Conservation (phyloP, 1,140 invertebrate species). For the Euwallacea similis region DNA sequence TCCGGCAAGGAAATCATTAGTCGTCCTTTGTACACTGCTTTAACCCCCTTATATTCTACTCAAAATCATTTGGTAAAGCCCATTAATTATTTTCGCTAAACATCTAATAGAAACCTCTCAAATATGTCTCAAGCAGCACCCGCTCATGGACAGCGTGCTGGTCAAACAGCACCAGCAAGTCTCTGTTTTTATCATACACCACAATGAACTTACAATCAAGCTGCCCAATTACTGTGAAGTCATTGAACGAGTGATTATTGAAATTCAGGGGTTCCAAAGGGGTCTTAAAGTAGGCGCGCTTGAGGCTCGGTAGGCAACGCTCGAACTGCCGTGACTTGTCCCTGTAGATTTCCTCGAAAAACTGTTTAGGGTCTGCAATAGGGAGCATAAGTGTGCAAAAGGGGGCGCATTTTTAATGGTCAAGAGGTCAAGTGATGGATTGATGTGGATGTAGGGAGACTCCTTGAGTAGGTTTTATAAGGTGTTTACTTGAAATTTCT, state of each 20-base stretch:
- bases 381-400: no score
- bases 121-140: constrained; percentile 64
- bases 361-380: constrained; percentile 47
- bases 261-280: constrained; percentile 38
- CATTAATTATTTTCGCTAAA: not conserved
- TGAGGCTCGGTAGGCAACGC: constrained; percentile 37
- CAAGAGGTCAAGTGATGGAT: not conserved
- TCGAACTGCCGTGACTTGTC: constrained; percentile 45
- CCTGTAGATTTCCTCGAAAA: constrained; percentile 48
- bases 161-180: constrained; percentile 67
- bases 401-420: constrained; percentile 1
- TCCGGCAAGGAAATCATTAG: constrained; percentile 40
- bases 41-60: constrained; percentile 57
- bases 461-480: no score
- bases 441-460: no score
- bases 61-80: constrained; percentile 52
- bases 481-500: no score
- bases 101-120: constrained; percentile 47
- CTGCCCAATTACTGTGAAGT: constrained; percentile 63
- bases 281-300: constrained; percentile 23
- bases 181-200: constrained; percentile 47
- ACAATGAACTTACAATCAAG: constrained; percentile 72
- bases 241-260: constrained; percentile 43
- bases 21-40: constrained; percentile 21
- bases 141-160: constrained; percentile 78